These are phyloP conservation scores for Crocodylus rhombifer DNA, from an alignment of 2,797 vertebrate genomes.

Conservation along the genomic window DNA sequence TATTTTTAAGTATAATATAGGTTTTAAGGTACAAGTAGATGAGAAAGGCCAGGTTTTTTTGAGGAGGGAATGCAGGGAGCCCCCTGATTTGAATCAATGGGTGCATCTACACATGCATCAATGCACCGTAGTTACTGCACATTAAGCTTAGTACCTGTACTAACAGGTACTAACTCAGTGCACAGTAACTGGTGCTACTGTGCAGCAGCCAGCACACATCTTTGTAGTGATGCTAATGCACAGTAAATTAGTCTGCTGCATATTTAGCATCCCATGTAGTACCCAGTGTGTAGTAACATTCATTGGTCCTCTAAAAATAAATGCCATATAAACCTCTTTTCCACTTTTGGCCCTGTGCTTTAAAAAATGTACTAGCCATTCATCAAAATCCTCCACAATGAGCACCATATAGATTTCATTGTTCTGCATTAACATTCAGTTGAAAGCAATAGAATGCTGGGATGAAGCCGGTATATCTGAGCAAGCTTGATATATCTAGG, in stretches of 20 bases:
- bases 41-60: slow-evolving; percentile 62
- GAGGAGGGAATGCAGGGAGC: slow-evolving; percentile 71
- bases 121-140: too few species aligned
- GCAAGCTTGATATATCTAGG: neutral
- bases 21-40: slow-evolving; percentile 64
- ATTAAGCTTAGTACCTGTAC: too few species aligned
- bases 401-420: neutral
- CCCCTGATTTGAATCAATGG: slow-evolving; percentile 26
- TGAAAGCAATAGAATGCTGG: slow-evolving; percentile 7
- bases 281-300: slow-evolving; percentile 28
- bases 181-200: too few species aligned
- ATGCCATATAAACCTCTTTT: neutral
- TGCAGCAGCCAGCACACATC: too few species aligned
- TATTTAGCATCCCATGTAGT: neutral
- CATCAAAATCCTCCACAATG: slow-evolving; percentile 15
- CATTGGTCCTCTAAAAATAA: slow-evolving; percentile 68
- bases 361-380: neutral
- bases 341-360: neutral
- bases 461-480: neutral
- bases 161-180: too few species aligned
- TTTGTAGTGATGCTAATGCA: too few species aligned
- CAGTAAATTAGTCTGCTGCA: neutral
- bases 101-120: neutral
- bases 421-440: neutral
- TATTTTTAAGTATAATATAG: neutral